A percentile compares a stretch with the other conserved stretches of the same genome.
Conservation (phyloP, 2,113 vertebrate species). For the Pomatostomus ruficeps region DNA sequence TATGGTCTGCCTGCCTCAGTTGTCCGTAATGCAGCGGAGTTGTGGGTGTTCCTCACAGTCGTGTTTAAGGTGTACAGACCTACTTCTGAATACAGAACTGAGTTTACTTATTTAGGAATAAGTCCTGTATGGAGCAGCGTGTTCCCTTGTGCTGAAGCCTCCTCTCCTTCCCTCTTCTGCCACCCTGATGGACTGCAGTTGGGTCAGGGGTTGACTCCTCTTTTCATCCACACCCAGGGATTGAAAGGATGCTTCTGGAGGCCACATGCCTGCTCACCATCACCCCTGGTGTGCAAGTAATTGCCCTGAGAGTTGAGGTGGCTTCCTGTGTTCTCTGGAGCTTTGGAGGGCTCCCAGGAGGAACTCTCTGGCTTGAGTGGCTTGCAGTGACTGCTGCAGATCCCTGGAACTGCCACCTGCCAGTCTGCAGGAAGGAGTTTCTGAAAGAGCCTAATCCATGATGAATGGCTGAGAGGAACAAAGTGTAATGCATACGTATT, state of each 20-base stretch:
- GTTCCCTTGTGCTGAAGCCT: neutral
- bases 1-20: neutral
- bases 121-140: accelerated
- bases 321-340: neutral
- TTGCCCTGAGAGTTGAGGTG: neutral
- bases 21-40: neutral
- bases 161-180: neutral
- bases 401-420: neutral
- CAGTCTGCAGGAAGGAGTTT: neutral
- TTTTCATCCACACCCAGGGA: neutral
- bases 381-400: neutral
- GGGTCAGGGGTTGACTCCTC: neutral
- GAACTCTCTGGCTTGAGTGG: neutral
- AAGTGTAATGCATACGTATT: neutral
- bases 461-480: neutral
- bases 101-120: neutral
- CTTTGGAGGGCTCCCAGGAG: neutral
- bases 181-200: neutral
- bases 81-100: neutral
- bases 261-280: neutral
- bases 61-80: neutral
- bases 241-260: neutral
- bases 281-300: neutral
- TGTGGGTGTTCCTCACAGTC: accelerated
- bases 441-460: neutral